Percentiles rank a stretch among this genome's conserved stretches.
Evolutionary conservation across 1,140 invertebrate genomes (phyloP).

Genomic region (Bombus terrestris): DNA sequence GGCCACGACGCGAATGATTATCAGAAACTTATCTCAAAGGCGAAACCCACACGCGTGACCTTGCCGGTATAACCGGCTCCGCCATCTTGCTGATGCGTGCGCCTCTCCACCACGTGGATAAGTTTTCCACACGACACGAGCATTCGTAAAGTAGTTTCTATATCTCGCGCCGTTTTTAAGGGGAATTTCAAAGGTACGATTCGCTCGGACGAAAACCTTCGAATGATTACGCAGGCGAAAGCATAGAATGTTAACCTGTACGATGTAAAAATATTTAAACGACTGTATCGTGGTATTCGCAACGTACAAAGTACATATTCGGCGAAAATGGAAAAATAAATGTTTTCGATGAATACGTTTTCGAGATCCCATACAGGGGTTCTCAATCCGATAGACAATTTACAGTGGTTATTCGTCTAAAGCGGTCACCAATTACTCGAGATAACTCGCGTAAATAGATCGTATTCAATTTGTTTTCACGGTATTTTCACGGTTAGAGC

Average conservation of each 20-base stretch:
- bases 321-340: slow-evolving; percentile 11
- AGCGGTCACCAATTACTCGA: not conserved
- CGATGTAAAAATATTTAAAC: too few species aligned
- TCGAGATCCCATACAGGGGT: slow-evolving; percentile 73
- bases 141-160: slow-evolving; percentile 1
- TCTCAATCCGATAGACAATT: slow-evolving; percentile 66
- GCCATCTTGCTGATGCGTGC: slow-evolving; percentile 73
- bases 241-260: not conserved
- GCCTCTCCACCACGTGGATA: slow-evolving; percentile 61
- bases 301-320: not conserved
- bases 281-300: not conserved
- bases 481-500: too few species aligned
- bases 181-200: slow-evolving; percentile 7
- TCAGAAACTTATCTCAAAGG: slow-evolving; percentile 69
- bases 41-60: slow-evolving; percentile 74
- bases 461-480: not conserved
- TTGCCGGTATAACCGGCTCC: slow-evolving; percentile 66
- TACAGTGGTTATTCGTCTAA: slow-evolving; percentile 4
- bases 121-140: slow-evolving; percentile 53
- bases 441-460: too few species aligned
- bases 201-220: not conserved
- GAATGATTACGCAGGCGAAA: not conserved
- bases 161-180: slow-evolving; percentile 3
- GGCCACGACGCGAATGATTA: slow-evolving; percentile 50
- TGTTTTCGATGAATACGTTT: slow-evolving; percentile 75